Evolutionary conservation across 2,797 vertebrate genomes (phyloP), one percentile per base, ranked within the genome.

Genomic region (Loriculus beryllinus): DNA sequence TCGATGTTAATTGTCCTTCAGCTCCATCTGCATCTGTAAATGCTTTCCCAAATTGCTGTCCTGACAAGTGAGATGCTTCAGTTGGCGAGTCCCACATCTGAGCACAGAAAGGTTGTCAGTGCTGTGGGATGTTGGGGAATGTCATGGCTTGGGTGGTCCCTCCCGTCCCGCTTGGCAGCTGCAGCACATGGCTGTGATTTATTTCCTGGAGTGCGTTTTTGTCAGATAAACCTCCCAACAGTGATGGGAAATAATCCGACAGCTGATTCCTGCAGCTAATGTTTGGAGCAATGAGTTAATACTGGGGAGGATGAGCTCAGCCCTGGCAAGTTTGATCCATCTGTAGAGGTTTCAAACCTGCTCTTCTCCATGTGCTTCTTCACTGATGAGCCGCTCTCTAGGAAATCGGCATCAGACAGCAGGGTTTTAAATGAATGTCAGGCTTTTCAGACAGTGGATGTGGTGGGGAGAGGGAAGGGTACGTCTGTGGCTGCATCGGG

Each of bases 101-200:
- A 68, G 69, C 82, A 39, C 0, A 1, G 76, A 21, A n/a, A 68
- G 76, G 68, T 72, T 87, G 78, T 45, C 1, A 3, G n/a, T 71
- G 82, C 86, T 82, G 83, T 2, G 79, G 68, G 77, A 33, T 77
- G 59, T 45, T 2, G 3, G 43, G 59, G 92, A 75, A 48, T 95
- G 88, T 95, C 83, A 10, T 95, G 95, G 88, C 85, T 92, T 96
- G 96, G 93, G 95, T 96, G 95, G 96, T 96, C 94, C 88, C 74
- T 65, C 78, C 45, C 9, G 0, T 95, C 76, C 57, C 2, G 6
- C 76, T 87, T 89, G 94, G 84, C 94, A 96, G 95, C 94, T 94
- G 94, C 20, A 77, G 52, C 5, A 6, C 14, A 54, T 72, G 69
- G 84, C 94, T 91, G 49, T n/a, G 62, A 96, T 91, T 88, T 94